Base-by-base conservation (phyloP, 2,113 vertebrate genomes). In the Chloebia gouldiae region DNA sequence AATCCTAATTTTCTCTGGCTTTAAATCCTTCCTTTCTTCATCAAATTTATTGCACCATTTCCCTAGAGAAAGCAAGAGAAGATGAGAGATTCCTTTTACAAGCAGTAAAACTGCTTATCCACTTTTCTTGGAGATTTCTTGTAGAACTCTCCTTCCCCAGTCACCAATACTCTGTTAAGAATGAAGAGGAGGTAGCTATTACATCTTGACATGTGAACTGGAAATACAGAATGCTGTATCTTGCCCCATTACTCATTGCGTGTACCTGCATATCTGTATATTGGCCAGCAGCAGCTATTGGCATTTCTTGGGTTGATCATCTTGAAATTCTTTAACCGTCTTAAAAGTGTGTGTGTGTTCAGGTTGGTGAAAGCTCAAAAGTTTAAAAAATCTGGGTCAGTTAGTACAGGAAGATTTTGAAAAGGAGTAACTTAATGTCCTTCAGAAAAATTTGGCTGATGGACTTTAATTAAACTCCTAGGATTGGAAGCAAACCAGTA, bases 401-500 rank as follows among this genome's bases (percentile, higher is more conserved):
- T 93, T 49, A 54, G 13, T 73, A 50, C 23, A 56, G 69, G 54
- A 50, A 51, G 37, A 80, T 86, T 85, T 81, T 1, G 19, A 72
- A 86, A 87, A 65, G 42, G 37, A 86, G 33, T 81, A 91, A 89
- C 24, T 89, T 85, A 60, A 60, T 15, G 10, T 44, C 40, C 37
- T 83, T 81, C 61, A 57, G 56, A 89, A 91, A 76, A 56, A 22
- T 11, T 63, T 82, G 81, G 71, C 85, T 83, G 75, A 86, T 94
- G n/a, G 81, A 68, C 71, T 86, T 96, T 78, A 94, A 96, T 94
- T 94, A 96, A 95, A 92, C 66, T 94, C 30, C 2, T 9, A 93
- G 42, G 13, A 45, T 47, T 95, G 90, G 90, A 95, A 95, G 39
- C 66, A 88, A 80, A 95, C 54, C 75, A 66, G 51, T 90, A 81